phyloP scores from a whole-genome alignment of 2,888 invertebrate genomes.

The Artemia sp. region DNA sequence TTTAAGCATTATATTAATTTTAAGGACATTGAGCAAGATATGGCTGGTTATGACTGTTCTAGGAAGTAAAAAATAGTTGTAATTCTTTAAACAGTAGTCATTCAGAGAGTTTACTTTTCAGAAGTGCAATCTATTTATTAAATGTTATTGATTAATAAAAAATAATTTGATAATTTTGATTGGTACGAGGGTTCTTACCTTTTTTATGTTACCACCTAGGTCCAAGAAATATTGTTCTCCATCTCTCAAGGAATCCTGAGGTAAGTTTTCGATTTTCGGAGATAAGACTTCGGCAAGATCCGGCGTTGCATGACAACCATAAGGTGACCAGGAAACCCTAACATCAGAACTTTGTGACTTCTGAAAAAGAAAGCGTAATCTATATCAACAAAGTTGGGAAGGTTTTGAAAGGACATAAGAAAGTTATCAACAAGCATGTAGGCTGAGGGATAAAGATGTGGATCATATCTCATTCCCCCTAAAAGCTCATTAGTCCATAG shows the following conservation, averaged over 20 bases:
- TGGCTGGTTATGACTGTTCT: too few relatives aligned
- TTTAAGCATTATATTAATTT: too few relatives aligned
- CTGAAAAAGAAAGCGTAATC: constrained; percentile 2
- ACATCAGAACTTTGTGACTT: constrained; percentile 16
- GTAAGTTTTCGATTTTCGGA: constrained; percentile 62
- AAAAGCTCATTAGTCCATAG: too few relatives aligned
- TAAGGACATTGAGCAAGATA: too few relatives aligned
- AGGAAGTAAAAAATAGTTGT: too few relatives aligned
- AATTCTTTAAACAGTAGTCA: too few relatives aligned
- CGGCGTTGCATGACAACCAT: constrained; percentile 78
- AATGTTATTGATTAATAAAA: too few relatives aligned
- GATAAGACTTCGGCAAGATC: constrained; percentile 64
- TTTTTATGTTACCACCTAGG: constrained; percentile 80
- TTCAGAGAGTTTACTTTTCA: too few relatives aligned
- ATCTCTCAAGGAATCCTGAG: constrained; percentile 61
- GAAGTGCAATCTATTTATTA: too few relatives aligned
- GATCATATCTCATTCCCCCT: neutral
- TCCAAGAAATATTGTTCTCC: constrained; percentile 90
- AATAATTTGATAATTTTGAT: too few relatives aligned
- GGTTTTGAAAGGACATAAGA: neutral
- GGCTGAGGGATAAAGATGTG: too few relatives aligned
- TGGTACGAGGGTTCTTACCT: constrained; percentile 34
- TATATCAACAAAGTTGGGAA: neutral
- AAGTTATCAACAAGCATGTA: too few relatives aligned
- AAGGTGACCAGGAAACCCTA: constrained; percentile 55